phyloP scores from a whole-genome alignment of 2,113 vertebrate genomes.

The Eulacestoma nigropectus region DNA sequence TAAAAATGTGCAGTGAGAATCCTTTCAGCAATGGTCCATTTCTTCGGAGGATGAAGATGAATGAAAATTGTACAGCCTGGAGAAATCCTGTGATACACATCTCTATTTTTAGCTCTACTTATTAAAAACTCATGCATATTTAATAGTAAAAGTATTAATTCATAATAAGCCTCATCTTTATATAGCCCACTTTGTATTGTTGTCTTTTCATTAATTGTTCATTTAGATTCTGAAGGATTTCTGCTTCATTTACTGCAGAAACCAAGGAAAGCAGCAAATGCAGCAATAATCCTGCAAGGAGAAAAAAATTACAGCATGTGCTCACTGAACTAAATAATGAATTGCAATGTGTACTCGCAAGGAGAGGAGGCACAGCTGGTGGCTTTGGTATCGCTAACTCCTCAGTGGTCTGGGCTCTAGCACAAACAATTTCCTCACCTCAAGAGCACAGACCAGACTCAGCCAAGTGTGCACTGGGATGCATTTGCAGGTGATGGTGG shows the following conservation, averaged over 20 bases:
- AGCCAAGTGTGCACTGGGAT: neutral
- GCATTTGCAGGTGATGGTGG: fast-evolving
- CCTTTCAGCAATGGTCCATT: neutral
- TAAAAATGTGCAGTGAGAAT: neutral
- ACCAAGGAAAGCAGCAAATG: neutral
- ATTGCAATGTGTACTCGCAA: neutral
- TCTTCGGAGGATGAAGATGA: neutral
- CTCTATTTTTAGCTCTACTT: constrained; percentile 42
- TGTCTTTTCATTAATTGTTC: constrained; percentile 29
- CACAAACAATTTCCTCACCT: neutral
- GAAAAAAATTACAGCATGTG: neutral
- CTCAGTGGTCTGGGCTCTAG: neutral
- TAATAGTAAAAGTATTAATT: constrained; percentile 34
- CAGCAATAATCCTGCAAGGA: neutral
- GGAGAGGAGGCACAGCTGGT: neutral
- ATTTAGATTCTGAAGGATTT: constrained; percentile 7
- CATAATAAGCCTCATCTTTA: neutral
- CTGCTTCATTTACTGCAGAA: constrained; percentile 9
- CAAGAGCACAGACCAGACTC: neutral
- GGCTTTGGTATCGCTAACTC: neutral
- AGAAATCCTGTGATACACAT: neutral
- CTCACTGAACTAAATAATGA: neutral
- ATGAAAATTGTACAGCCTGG: constrained; percentile 14
- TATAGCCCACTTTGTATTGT: neutral
- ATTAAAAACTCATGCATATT: constrained; percentile 43